These are phyloP conservation scores for Ceratosolen solmsi DNA, from an alignment of 1,140 invertebrate genomes.

Conservation along the genomic window DNA sequence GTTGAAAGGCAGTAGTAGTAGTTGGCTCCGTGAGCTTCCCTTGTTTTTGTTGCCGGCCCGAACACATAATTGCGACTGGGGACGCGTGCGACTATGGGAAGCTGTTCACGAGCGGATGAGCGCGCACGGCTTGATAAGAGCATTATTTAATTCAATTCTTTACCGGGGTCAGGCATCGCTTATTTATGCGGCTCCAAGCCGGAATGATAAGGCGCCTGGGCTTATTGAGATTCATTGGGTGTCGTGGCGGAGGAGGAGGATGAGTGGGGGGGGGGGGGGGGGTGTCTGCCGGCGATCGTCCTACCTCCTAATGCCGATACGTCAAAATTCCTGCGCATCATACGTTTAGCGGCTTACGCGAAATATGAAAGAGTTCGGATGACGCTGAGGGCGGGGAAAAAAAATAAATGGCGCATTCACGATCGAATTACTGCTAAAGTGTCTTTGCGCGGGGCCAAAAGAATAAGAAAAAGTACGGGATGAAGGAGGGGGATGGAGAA, in stretches of 20 bases:
- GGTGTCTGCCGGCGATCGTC: no score
- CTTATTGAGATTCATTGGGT: not conserved
- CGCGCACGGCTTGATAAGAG: not conserved
- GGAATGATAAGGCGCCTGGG: not conserved
- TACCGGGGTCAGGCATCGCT: not conserved
- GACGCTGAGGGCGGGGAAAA: conserved; percentile 21
- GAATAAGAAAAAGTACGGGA: not conserved
- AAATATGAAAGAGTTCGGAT: not conserved
- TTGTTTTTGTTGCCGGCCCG: conserved; percentile 4
- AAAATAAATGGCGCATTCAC: conserved; percentile 23
- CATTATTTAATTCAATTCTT: conserved; percentile 18
- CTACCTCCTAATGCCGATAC: not conserved
- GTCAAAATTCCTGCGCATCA: not conserved
- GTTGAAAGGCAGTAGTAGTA: not conserved
- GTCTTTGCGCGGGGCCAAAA: conserved; percentile 2
- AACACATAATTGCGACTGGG: not conserved
- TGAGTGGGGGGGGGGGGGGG: no score
- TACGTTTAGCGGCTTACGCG: not conserved
- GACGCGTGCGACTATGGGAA: not conserved
- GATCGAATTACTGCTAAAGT: conserved; percentile 22
- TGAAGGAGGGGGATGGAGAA: not conserved
- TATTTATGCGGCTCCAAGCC: not conserved
- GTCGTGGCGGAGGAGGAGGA: not conserved
- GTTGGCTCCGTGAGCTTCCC: not conserved
- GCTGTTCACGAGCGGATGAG: not conserved